phyloP scores from a whole-genome alignment of 23 tunicate species.

The Diplosoma virens region DNA sequence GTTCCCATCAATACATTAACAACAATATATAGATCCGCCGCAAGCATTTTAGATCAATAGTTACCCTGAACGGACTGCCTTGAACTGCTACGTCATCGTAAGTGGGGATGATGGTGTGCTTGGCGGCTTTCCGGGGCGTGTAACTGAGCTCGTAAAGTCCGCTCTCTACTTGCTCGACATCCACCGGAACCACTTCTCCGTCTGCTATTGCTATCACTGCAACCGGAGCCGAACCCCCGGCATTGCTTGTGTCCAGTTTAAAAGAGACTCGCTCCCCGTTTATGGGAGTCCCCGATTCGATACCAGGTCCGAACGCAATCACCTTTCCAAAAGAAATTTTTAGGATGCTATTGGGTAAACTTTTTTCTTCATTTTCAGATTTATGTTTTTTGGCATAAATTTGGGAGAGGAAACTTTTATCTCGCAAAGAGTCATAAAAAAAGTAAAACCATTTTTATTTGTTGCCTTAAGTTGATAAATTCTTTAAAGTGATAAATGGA shows the following conservation, averaged over 20 bases:
- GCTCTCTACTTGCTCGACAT: conserved; percentile 53
- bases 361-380: no score
- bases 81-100: conserved; percentile 84
- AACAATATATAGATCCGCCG: no score
- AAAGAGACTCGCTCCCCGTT: conserved; percentile 62
- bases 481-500: no score
- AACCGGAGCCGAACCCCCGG: conserved; percentile 81
- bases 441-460: no score
- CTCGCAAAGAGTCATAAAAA: no score
- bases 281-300: conserved; percentile 66
- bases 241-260: conserved; percentile 65
- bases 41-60: background rate
- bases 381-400: no score
- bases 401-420: no score
- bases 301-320: conserved; percentile 89
- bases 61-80: conserved; percentile 86
- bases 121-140: conserved; percentile 61
- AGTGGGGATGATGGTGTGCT: conserved; percentile 88
- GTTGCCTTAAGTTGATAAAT: no score
- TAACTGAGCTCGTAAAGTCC: conserved; percentile 78
- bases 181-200: conserved; percentile 84
- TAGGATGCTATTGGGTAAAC: no score
- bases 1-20: no score
- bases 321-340: conserved; percentile 39
- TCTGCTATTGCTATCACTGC: conserved; percentile 55